A percentile compares a stretch with the other conserved stretches of the same genome.
phyloP scores from a whole-genome alignment of 2,797 vertebrate species.

The Squalus acanthias region DNA sequence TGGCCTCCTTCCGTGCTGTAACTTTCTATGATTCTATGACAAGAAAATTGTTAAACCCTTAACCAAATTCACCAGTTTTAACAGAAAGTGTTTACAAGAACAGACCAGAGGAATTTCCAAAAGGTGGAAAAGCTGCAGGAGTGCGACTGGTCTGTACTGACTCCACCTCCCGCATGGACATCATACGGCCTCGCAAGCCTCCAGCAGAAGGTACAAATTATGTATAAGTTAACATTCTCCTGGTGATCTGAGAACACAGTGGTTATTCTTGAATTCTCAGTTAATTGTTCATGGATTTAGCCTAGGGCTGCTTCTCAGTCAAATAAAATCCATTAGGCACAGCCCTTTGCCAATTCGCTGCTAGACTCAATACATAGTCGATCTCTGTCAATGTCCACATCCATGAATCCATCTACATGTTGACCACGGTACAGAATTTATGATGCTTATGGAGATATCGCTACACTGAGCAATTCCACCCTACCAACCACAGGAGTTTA shows the following conservation, averaged over 20 bases:
- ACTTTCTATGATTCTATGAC: not conserved
- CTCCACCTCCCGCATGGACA: slow-evolving; percentile 40
- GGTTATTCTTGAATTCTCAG: not conserved
- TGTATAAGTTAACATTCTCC: not conserved
- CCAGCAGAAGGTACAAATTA: slow-evolving; percentile 42
- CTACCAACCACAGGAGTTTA: not conserved
- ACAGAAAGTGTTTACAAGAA: slow-evolving; percentile 50
- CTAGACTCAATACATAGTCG: not conserved
- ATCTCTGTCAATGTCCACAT: not conserved
- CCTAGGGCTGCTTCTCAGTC: not conserved
- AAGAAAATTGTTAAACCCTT: slow-evolving; percentile 53
- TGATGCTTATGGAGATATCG: not conserved
- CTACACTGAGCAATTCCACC: not conserved
- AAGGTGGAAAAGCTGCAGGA: slow-evolving; percentile 47
- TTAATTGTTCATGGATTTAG: not conserved
- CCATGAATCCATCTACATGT: not conserved
- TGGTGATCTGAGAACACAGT: not conserved
- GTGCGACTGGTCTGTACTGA: slow-evolving; percentile 48
- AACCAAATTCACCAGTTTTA: slow-evolving; percentile 63
- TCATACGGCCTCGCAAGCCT: slow-evolving; percentile 45
- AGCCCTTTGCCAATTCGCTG: not conserved
- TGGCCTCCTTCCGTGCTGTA: too few species aligned
- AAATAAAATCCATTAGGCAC: slow-evolving; percentile 14
- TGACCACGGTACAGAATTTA: not conserved
- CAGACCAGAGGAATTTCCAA: slow-evolving; percentile 47